These are phyloP conservation scores for Eulemur albifrons DNA, from an alignment of 2,797 vertebrate species.

Conservation along the genomic window DNA sequence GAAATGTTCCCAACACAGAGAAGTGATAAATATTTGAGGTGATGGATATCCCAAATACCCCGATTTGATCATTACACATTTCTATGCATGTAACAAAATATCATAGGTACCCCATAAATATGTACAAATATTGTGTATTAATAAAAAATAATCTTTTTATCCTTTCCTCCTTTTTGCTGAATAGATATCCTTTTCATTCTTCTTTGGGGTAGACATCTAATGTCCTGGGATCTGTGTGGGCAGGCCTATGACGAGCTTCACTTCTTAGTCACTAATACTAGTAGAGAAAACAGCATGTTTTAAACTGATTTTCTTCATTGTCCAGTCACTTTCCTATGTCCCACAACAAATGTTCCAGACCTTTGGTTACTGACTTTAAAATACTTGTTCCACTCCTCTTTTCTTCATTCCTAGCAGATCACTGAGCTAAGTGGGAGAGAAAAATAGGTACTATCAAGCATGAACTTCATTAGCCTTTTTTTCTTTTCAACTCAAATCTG, in stretches of 20 bases:
- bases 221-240: neutral
- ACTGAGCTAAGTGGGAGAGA: neutral
- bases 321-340: neutral
- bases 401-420: neutral
- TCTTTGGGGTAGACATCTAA: neutral
- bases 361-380: neutral
- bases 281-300: neutral
- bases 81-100: neutral
- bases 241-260: neutral
- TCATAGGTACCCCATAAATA: neutral
- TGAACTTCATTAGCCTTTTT: neutral
- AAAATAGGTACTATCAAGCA: neutral
- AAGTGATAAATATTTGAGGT: neutral
- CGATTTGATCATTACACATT: neutral
- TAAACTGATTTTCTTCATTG: neutral
- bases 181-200: neutral
- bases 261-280: neutral
- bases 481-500: neutral
- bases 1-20: neutral
- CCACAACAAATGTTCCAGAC: neutral
- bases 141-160: neutral
- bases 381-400: too few species aligned
- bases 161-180: neutral
- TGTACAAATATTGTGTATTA: neutral
- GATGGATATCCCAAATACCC: neutral